These are phyloP conservation scores for Nipponacmea schrenckii DNA, from an alignment of 2,888 invertebrate genomes.

Conservation along the genomic window DNA sequence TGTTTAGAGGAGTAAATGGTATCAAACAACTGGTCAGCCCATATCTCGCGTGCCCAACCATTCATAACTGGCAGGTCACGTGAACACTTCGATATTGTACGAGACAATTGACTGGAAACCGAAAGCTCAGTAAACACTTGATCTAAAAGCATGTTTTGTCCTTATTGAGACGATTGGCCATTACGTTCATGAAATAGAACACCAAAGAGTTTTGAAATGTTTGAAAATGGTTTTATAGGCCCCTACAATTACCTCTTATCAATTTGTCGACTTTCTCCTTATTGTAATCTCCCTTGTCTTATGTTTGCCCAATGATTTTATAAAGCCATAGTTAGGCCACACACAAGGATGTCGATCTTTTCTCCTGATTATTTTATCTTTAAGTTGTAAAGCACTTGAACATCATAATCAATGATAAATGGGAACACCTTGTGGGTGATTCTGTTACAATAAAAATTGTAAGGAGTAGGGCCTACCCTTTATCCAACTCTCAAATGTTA, in stretches of 20 bases:
- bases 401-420: no score
- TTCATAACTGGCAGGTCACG: slow-evolving; percentile 5
- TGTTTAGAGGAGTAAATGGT: neutral
- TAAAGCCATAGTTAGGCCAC: neutral
- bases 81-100: slow-evolving; percentile 1
- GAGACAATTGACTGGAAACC: slow-evolving; percentile 6
- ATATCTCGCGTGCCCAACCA: neutral
- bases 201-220: slow-evolving; percentile 6
- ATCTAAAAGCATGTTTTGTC: slow-evolving; percentile 8
- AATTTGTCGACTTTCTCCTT: slow-evolving; percentile 1
- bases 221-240: slow-evolving; percentile 5
- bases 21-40: neutral
- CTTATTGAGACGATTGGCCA: slow-evolving; percentile 4
- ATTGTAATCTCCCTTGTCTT: neutral
- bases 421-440: no score
- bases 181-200: slow-evolving; percentile 6
- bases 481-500: no score
- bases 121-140: slow-evolving; percentile 6
- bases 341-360: neutral
- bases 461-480: no score
- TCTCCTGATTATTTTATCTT: no score
- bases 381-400: no score
- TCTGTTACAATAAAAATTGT: no score
- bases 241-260: neutral
- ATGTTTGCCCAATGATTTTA: neutral